Evolutionary conservation across 2,797 vertebrate genomes (phyloP).

Genomic region (Octomys mimax): DNA sequence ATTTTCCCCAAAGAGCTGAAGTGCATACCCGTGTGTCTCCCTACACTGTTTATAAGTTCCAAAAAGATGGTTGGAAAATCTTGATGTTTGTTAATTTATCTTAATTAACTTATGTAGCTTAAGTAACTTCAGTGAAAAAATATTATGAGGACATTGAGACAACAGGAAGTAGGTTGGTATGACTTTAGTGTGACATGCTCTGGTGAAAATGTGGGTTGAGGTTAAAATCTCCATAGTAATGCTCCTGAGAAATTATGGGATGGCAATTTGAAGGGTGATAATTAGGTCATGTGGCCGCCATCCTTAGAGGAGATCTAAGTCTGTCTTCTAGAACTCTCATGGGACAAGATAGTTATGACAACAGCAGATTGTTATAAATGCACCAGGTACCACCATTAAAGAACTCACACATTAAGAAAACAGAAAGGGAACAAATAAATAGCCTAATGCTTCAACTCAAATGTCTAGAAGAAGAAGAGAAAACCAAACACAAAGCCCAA

Average conservation of each 20-base stretch:
- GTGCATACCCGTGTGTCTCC: no score
- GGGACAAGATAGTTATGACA: neutral
- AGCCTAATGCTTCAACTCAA: no score
- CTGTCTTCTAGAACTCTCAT: neutral
- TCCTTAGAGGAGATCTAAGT: neutral
- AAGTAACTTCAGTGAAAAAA: slow-evolving; percentile 83
- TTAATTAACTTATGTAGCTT: slow-evolving; percentile 78
- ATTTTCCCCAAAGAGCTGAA: no score
- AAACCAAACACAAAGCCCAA: no score
- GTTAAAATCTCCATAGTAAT: neutral
- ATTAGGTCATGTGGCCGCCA: neutral
- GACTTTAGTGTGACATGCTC: neutral
- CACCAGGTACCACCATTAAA: no score
- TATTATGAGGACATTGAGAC: neutral
- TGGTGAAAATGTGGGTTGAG: neutral
- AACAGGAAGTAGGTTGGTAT: neutral
- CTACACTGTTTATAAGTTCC: slow-evolving; percentile 55
- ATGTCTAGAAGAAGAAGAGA: no score
- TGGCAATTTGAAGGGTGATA: neutral
- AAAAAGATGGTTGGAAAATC: slow-evolving; percentile 86
- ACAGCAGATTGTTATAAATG: neutral
- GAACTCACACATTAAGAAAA: no score
- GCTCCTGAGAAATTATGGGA: neutral
- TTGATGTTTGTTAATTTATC: slow-evolving; percentile 90
- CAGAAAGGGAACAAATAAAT: no score